Evolutionary conservation across 1,140 invertebrate genomes (phyloP).

Genomic region (Cotesia chilonis): DNA sequence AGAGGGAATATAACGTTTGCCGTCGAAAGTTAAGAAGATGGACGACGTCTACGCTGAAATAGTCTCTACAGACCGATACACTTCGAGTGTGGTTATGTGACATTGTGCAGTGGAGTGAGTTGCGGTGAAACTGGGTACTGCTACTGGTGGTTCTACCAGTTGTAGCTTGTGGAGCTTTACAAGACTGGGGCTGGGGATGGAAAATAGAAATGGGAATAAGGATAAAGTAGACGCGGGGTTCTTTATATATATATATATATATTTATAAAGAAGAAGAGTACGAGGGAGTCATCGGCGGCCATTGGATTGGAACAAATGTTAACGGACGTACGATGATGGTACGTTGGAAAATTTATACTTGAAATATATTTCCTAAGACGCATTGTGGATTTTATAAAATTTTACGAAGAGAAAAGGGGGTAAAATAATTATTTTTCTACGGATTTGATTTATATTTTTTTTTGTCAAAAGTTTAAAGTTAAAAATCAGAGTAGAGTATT

Average conservation of each 20-base stretch:
- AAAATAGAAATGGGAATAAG: conserved; percentile 46
- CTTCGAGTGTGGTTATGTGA: conserved; percentile 49
- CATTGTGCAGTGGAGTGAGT: conserved; percentile 42
- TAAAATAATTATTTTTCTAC: conserved; percentile 12
- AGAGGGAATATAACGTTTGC: not conserved
- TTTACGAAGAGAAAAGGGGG: conserved; percentile 12
- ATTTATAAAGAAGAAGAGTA: conserved; percentile 13
- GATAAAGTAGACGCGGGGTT: conserved; percentile 41
- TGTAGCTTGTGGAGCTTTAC: too few species aligned
- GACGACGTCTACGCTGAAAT: conserved; percentile 11
- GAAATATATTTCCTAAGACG: conserved; percentile 4
- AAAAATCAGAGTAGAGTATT: not conserved
- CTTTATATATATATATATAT: not conserved
- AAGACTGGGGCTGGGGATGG: not conserved
- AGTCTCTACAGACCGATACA: conserved; percentile 44
- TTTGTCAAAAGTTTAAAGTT: conserved; percentile 1
- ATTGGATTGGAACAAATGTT: conserved; percentile 59
- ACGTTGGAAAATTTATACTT: conserved; percentile 7
- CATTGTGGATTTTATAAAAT: conserved; percentile 7
- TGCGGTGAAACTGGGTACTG: conserved; percentile 23
- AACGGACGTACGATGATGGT: conserved; percentile 49
- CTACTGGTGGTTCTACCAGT: too few species aligned
- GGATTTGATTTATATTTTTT: too few species aligned
- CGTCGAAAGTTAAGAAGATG: conserved; percentile 1
- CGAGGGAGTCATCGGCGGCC: conserved; percentile 51